Conservation (phyloP, 2,888 invertebrate species). For the Arge pagana region DNA sequence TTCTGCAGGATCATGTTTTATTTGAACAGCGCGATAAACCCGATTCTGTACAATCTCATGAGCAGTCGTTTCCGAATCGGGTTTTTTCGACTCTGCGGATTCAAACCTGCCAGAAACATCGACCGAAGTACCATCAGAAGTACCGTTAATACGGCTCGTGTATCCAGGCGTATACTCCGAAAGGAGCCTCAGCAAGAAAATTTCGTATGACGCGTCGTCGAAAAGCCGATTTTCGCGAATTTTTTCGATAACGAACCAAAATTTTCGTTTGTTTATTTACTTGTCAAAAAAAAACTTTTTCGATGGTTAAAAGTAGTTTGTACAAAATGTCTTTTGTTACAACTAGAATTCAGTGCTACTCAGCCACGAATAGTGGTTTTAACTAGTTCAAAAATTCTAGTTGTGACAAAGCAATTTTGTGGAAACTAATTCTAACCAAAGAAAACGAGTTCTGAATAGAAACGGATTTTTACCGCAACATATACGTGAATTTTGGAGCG, state of each 20-base stretch:
- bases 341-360: no score
- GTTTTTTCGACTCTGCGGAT: slow-evolving; percentile 71
- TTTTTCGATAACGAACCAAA: not conserved
- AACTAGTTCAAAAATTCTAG: no score
- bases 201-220: slow-evolving; percentile 40
- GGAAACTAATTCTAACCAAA: no score
- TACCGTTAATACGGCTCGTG: slow-evolving; percentile 52
- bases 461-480: no score
- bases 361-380: no score
- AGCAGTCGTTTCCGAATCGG: slow-evolving; percentile 87
- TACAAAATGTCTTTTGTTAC: no score
- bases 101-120: slow-evolving; percentile 59
- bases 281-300: not conserved
- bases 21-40: slow-evolving; percentile 88
- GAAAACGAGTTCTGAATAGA: no score
- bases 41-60: slow-evolving; percentile 90
- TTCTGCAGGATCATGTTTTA: slow-evolving; percentile 87
- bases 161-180: slow-evolving; percentile 38
- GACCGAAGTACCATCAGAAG: slow-evolving; percentile 60
- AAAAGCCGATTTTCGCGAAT: not conserved
- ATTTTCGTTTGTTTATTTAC: not conserved
- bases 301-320: no score
- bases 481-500: no score
- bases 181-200: slow-evolving; percentile 47
- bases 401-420: no score